Evolutionary conservation across 2,888 invertebrate genomes (phyloP).

Genomic region (Diarsia brunnea): DNA sequence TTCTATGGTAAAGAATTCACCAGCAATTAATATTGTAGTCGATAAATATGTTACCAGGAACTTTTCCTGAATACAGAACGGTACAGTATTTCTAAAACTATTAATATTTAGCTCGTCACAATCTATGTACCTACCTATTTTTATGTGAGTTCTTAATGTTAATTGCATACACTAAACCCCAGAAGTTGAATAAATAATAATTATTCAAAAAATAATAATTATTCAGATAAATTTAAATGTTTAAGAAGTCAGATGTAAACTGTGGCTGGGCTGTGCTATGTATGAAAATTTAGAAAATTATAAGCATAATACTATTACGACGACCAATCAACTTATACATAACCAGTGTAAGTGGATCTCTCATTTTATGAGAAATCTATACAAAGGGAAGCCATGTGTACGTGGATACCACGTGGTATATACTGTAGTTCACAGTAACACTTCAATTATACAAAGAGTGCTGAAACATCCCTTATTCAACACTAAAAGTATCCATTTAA

Average conservation of each 20-base stretch:
- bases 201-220: background rate
- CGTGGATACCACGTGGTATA: background rate
- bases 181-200: background rate
- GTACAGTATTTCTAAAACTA: background rate
- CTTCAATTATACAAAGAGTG: slow-evolving; percentile 1
- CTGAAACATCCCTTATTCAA: slow-evolving; percentile 1
- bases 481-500: slow-evolving; percentile 47
- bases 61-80: background rate
- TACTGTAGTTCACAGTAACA: background rate
- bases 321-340: too few relatives aligned
- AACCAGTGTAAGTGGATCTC: background rate
- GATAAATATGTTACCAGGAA: background rate
- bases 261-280: background rate
- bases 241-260: too few relatives aligned
- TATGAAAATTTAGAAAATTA: background rate
- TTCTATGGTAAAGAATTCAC: too few relatives aligned
- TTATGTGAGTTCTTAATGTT: too few relatives aligned
- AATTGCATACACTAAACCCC: too few relatives aligned
- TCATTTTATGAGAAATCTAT: background rate
- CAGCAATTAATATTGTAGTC: background rate
- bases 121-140: too few relatives aligned
- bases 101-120: background rate
- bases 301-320: background rate
- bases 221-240: background rate
- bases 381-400: background rate